Percentiles rank a stretch among this genome's conserved stretches.
phyloP scores from a whole-genome alignment of 2,797 vertebrate genomes.

The Cuniculus paca region DNA sequence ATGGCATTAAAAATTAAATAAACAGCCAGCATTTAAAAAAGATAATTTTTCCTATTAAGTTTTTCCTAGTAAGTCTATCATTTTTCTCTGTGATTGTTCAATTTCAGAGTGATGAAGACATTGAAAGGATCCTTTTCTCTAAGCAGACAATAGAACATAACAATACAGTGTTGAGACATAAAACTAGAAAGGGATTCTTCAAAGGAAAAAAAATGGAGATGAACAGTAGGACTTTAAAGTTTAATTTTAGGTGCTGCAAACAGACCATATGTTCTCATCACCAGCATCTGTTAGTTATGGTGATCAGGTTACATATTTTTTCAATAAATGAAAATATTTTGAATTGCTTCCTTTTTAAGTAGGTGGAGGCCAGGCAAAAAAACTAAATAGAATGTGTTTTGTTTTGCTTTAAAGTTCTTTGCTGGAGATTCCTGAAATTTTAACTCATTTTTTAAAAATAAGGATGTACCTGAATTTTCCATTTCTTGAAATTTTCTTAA shows the following conservation, averaged over 20 bases:
- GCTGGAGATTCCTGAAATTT: background rate
- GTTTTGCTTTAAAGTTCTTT: constrained; percentile 53
- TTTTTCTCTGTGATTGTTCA: constrained; percentile 47
- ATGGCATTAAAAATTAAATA: constrained; percentile 71
- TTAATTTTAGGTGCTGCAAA: constrained; percentile 76
- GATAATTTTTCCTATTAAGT: constrained; percentile 60
- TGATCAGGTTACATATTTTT: constrained; percentile 77
- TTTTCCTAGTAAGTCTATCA: constrained; percentile 23
- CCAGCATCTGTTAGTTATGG: constrained; percentile 79
- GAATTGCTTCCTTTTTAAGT: constrained; percentile 71
- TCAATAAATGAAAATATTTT: constrained; percentile 83
- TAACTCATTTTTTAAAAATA: background rate
- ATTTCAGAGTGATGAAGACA: constrained; percentile 33
- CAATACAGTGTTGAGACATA: constrained; percentile 42
- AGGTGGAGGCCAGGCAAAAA: constrained; percentile 68
- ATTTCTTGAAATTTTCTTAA: constrained; percentile 32
- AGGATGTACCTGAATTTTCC: background rate
- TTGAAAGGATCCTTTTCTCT: constrained; percentile 35
- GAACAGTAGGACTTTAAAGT: constrained; percentile 60
- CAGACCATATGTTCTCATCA: constrained; percentile 76
- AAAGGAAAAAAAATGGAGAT: constrained; percentile 48
- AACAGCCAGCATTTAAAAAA: constrained; percentile 57
- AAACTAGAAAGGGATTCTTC: background rate
- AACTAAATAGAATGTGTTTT: constrained; percentile 52
- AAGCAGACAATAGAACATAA: constrained; percentile 42